Evolutionary conservation across 2,888 invertebrate species (phyloP), one percentile per base, ranked within the genome.

Genomic region (Rhingia rostrata): DNA sequence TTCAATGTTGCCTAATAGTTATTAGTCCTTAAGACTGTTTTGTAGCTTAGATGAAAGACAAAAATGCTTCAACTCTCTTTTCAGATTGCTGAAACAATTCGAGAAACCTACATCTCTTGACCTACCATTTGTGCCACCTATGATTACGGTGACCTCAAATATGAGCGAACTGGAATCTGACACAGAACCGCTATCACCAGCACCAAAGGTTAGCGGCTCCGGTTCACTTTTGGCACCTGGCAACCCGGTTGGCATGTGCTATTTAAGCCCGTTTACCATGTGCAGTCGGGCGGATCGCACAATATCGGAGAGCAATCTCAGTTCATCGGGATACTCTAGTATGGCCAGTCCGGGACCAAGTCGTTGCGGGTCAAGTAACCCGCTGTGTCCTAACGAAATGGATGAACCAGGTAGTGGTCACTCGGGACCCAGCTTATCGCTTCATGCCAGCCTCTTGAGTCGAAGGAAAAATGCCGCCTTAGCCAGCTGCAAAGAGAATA

Each of bases 261-360:
- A 96, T 89, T 91, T 96, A 12, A 95, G 95, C 90, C 96, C 96
- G 0, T 96, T 96, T 90, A 94, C 95, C 0, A 95, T 95, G 93
- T 94, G 94, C 53, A 93, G 93, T 0, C 92, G 95, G 86, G 94
- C 94, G 10, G 95, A 95, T 88, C 93, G 96, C 87, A 95, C 95
- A 2, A 95, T 95, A 10, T 96, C 96, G 0, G 96, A 96, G 91
- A 96, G 96, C 2, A 96, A 96, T 90, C 92, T 96, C 47, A 96
- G 96, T 86, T 96, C 96, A 6, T 96, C 96, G 0, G 96, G 96
- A 6, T 96, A 96, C 90, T 96, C 96, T 86, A 96, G 96, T 3
- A 96, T 96, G 95, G 96, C 96, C 0, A 96, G 95, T 90, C 96
- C 96, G 0, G 96, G 96, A 0, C 95, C 96, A 4, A 96, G 96